Evolutionary conservation across 2,113 vertebrate genomes (phyloP).

Genomic region (Sinocyclocheilus anophthalmus): DNA sequence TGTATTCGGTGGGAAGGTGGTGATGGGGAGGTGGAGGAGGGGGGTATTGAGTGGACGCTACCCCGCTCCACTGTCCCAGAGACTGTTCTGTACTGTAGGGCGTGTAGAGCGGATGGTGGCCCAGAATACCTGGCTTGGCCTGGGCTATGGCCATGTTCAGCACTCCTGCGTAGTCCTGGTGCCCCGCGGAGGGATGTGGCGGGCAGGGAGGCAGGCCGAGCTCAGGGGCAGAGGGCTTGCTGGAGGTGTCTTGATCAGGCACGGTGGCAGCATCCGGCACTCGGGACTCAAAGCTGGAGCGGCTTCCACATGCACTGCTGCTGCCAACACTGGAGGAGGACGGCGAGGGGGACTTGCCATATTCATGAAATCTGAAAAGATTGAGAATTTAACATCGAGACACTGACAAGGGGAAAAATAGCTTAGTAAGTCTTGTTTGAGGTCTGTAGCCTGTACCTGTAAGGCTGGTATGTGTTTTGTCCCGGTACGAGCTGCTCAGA

Average conservation of each 20-base stretch:
- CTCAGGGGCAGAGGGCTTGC: constrained; percentile 63
- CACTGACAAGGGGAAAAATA: background rate
- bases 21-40: constrained; percentile 68
- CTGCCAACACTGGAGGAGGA: constrained; percentile 70
- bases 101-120: constrained; percentile 77
- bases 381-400: background rate
- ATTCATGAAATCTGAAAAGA: constrained; percentile 64
- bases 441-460: constrained; percentile 72
- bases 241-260: constrained; percentile 75
- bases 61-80: constrained; percentile 81
- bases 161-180: constrained; percentile 81
- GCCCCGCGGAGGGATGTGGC: constrained; percentile 63
- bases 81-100: constrained; percentile 79
- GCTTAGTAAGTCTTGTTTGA: background rate
- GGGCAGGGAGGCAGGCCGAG: constrained; percentile 66
- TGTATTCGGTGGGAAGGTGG: constrained; percentile 82
- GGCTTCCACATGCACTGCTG: constrained; percentile 53
- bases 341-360: constrained; percentile 68
- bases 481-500: constrained; percentile 83
- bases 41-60: constrained; percentile 78
- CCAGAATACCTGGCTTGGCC: constrained; percentile 73
- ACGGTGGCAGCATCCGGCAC: constrained; percentile 77
- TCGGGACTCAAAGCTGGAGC: constrained; percentile 69
- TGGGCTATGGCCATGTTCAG: constrained; percentile 79
- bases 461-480: constrained; percentile 74